Percentiles rank a stretch among this genome's conserved stretches.
Evolutionary conservation across 2,888 invertebrate genomes (phyloP).

Genomic region (Agriopis marginaria): DNA sequence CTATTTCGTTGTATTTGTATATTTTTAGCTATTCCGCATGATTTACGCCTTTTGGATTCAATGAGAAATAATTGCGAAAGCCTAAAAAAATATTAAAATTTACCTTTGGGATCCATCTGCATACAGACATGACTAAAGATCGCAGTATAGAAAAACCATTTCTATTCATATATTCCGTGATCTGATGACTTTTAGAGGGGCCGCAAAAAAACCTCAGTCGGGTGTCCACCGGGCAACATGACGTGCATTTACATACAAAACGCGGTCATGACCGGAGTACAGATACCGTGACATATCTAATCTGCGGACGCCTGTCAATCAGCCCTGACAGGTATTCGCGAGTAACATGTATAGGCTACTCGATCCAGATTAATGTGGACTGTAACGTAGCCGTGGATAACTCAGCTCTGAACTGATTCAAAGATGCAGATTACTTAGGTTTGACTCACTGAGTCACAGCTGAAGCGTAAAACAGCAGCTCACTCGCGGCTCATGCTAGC

Average conservation of each 20-base stretch:
- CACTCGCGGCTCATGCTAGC: too few relatives aligned
- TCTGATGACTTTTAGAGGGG: slow-evolving; percentile 63
- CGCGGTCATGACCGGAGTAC: slow-evolving; percentile 68
- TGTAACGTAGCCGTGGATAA: not conserved
- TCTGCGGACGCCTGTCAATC: slow-evolving; percentile 76
- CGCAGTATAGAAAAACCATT: slow-evolving; percentile 57
- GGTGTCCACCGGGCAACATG: slow-evolving; percentile 50
- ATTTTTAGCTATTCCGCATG: not conserved
- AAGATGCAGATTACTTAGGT: too few relatives aligned
- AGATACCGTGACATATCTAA: slow-evolving; percentile 81
- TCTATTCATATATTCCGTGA: slow-evolving; percentile 56
- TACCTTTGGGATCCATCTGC: slow-evolving; percentile 1
- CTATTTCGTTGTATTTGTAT: not conserved
- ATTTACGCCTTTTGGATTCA: not conserved
- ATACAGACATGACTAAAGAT: slow-evolving; percentile 36
- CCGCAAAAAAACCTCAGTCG: slow-evolving; percentile 59
- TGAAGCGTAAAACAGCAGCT: too few relatives aligned
- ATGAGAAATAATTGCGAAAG: too few relatives aligned
- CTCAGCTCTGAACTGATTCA: too few relatives aligned
- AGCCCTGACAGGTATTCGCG: slow-evolving; percentile 65
- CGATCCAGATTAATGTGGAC: slow-evolving; percentile 16
- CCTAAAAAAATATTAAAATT: too few relatives aligned
- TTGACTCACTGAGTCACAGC: too few relatives aligned
- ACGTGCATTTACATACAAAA: slow-evolving; percentile 80
- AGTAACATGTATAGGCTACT: slow-evolving; percentile 62